Evolutionary conservation across 2,888 invertebrate species (phyloP).

Genomic region (Syrista parreyssii): DNA sequence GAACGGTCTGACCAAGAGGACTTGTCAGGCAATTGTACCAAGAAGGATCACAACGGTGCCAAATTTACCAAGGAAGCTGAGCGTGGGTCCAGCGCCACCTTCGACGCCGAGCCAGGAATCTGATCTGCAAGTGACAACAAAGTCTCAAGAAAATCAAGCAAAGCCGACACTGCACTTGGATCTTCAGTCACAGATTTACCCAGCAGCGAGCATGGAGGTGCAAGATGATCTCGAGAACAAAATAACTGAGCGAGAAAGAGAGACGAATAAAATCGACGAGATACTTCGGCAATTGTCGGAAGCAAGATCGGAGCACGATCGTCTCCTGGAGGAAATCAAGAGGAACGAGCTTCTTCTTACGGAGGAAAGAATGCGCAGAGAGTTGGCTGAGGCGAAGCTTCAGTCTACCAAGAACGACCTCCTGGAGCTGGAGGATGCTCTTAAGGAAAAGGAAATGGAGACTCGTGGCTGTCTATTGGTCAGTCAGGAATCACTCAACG

Average conservation of each 20-base stretch:
- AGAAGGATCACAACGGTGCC: conserved; percentile 23
- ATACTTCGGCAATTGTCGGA: conserved; percentile 38
- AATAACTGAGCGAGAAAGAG: conserved; percentile 70
- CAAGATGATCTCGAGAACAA: conserved; percentile 74
- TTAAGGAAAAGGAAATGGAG: conserved; percentile 50
- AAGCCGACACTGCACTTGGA: conserved; percentile 50
- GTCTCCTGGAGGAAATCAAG: conserved; percentile 43
- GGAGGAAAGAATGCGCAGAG: conserved; percentile 52
- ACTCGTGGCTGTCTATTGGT: conserved; percentile 51
- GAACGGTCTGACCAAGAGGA: conserved; percentile 32
- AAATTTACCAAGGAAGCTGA: conserved; percentile 29
- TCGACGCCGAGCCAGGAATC: neutral
- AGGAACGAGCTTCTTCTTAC: conserved; percentile 39
- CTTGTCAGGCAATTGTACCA: conserved; percentile 27
- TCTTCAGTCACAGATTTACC: conserved; percentile 41
- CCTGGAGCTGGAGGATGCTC: conserved; percentile 41
- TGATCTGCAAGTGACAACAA: neutral
- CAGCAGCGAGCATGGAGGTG: conserved; percentile 41
- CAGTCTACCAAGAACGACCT: conserved; percentile 42
- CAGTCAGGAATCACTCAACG: conserved; percentile 54
- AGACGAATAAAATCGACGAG: conserved; percentile 72
- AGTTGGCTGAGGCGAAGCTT: conserved; percentile 51
- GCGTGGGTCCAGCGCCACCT: conserved; percentile 13
- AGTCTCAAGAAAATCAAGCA: conserved; percentile 12
- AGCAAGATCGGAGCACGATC: conserved; percentile 40